Evolutionary conservation across 2,797 vertebrate genomes (phyloP), one percentile per base, ranked within the genome.

Genomic region (Heliangelus exortis): DNA sequence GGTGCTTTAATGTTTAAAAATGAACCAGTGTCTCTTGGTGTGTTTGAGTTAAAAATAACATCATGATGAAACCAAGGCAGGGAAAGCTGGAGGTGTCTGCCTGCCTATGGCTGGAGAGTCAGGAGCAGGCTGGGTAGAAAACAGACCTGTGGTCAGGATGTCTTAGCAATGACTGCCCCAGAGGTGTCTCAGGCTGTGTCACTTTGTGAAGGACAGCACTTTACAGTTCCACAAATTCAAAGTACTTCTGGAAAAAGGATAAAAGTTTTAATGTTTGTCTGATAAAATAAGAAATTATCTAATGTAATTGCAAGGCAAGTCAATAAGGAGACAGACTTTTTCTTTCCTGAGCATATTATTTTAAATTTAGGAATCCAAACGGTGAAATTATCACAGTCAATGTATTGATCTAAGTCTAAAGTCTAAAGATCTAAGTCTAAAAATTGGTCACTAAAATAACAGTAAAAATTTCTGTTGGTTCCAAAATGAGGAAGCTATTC

Each of bases 71-170:
- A n/a, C 16, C 22, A 8, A 41, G 76, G 68, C 31, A 14, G 28
- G 58, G 77, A 58, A 66, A 63, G 36, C 67, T 28, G 77, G 63
- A 75, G 54, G 72, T 71, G 78, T 73, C 54, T 31, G 43, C 71
- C 55, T 0, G 2, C 1, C 0, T 25, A 62, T 0, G 1, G 51
- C 31, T 69, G 82, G 39, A 36, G 85, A 63, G 31, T 63, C 77
- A 54, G 0, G 0, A 34, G 61, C 45, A 9, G 54, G 33, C 73
- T 83, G 36, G n/a, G 54, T 39, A 13, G 39, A 13, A 39, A 39
- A 10, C 39, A 39, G 39, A 39, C 12, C 39, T 39, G 39, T 39
- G 39, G 39, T 13, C 39, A 39, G 10, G 39, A 39, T 39, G 8
- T 36, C 34, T 36, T 36, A 36, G 34, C 39, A 39, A 5, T 39